phyloP scores from a whole-genome alignment of 2,113 vertebrate genomes.

The Scalopus aquaticus region DNA sequence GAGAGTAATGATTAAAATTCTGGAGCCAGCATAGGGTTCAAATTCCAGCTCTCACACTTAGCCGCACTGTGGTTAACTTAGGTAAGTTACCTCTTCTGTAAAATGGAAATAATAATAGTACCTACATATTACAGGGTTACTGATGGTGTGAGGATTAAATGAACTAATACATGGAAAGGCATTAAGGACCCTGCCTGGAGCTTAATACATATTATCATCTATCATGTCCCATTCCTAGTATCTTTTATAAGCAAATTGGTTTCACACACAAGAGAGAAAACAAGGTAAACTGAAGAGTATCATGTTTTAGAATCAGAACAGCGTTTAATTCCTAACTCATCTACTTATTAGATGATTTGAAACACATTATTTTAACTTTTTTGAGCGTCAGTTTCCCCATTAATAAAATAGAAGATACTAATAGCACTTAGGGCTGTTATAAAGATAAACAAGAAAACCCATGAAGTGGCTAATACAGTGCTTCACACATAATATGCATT shows the following conservation, averaged over 20 bases:
- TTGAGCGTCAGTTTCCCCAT: neutral
- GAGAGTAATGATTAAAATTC: neutral
- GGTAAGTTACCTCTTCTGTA: neutral
- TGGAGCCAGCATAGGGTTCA: neutral
- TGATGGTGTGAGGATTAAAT: neutral
- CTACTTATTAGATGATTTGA: neutral
- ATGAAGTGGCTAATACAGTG: neutral
- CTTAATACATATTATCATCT: constrained; percentile 14
- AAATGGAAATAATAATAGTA: neutral
- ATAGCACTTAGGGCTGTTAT: neutral
- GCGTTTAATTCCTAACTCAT: neutral
- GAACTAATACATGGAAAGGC: neutral
- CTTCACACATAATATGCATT: neutral
- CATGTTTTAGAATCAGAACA: neutral
- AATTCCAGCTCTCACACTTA: neutral
- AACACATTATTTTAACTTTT: neutral
- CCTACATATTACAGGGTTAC: neutral
- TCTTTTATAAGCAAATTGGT: neutral
- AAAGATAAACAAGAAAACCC: neutral
- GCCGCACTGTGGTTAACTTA: neutral
- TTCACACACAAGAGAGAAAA: constrained; percentile 22
- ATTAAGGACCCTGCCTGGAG: neutral
- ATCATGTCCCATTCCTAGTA: neutral
- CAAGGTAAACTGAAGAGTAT: neutral
- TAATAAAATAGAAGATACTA: constrained; percentile 8